These are phyloP conservation scores for Tyria jacobaeae DNA, from an alignment of 2,888 invertebrate genomes.

Conservation along the genomic window DNA sequence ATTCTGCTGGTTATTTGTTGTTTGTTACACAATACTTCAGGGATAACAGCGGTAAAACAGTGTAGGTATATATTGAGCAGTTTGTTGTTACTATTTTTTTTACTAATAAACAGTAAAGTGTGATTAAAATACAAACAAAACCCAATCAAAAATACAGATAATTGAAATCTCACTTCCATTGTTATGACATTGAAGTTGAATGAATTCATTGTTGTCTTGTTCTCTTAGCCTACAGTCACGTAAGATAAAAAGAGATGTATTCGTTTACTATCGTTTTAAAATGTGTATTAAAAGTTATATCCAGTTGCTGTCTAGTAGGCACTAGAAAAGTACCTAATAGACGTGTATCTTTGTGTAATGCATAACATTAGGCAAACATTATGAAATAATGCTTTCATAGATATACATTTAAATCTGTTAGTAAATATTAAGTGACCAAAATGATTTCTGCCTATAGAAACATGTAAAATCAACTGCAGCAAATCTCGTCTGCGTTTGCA, in stretches of 20 bases:
- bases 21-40: constrained; percentile 10
- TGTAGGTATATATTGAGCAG: background rate
- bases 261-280: constrained; percentile 17
- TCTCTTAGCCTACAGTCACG: constrained; percentile 45
- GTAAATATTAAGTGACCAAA: background rate
- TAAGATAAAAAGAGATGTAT: constrained; percentile 57
- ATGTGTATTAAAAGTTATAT: background rate
- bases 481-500: background rate
- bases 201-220: constrained; percentile 59
- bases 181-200: constrained; percentile 72
- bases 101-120: background rate
- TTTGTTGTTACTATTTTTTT: background rate
- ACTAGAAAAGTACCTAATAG: background rate
- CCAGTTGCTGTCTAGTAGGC: background rate
- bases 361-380: background rate
- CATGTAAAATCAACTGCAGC: background rate
- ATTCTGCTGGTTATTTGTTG: constrained; percentile 15
- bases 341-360: background rate
- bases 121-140: constrained; percentile 21
- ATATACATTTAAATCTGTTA: background rate
- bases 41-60: constrained; percentile 1
- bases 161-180: constrained; percentile 58
- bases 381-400: background rate
- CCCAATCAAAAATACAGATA: constrained; percentile 15
- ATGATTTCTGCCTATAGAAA: no score